A percentile compares a stretch with the other conserved stretches of the same genome.
Conservation (phyloP, 2,113 vertebrate genomes). For the Corythaeola cristata region DNA sequence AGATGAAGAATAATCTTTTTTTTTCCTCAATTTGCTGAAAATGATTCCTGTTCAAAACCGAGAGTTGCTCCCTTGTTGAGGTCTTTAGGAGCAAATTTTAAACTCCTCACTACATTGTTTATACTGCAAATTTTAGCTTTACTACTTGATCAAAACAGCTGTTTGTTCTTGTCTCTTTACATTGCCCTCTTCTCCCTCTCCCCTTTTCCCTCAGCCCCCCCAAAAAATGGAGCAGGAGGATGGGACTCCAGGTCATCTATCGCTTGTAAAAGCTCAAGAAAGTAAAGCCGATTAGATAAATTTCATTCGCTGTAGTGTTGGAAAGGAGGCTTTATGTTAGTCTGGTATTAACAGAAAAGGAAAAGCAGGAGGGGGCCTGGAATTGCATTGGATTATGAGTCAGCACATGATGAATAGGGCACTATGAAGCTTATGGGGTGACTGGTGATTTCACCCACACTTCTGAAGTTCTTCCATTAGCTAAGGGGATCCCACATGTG, state of each 20-base stretch:
- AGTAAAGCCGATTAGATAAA: slow-evolving; percentile 45
- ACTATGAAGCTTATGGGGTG: not conserved
- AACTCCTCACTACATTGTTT: not conserved
- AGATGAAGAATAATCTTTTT: slow-evolving; percentile 27
- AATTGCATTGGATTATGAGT: slow-evolving; percentile 37
- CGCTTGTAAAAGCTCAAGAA: slow-evolving; percentile 22
- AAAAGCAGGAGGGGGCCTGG: not conserved
- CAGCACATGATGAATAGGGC: slow-evolving; percentile 17
- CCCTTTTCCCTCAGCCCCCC: not conserved
- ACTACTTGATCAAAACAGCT: not conserved
- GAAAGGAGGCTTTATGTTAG: slow-evolving; percentile 45
- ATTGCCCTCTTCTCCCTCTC: not conserved
- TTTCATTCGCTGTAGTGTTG: slow-evolving; percentile 32
- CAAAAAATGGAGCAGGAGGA: not conserved
- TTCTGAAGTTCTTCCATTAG: not conserved
- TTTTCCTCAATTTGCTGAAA: not conserved
- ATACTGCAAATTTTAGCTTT: not conserved
- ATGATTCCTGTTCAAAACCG: not conserved
- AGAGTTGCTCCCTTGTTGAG: not conserved
- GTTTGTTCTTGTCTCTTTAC: not conserved
- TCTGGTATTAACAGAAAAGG: slow-evolving; percentile 44
- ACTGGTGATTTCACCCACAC: not conserved
- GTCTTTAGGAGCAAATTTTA: not conserved
- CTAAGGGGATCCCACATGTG: not conserved
- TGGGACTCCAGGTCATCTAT: not conserved